These are phyloP conservation scores for Nymphicus hollandicus DNA, from an alignment of 2,113 vertebrate genomes.

Conservation along the genomic window DNA sequence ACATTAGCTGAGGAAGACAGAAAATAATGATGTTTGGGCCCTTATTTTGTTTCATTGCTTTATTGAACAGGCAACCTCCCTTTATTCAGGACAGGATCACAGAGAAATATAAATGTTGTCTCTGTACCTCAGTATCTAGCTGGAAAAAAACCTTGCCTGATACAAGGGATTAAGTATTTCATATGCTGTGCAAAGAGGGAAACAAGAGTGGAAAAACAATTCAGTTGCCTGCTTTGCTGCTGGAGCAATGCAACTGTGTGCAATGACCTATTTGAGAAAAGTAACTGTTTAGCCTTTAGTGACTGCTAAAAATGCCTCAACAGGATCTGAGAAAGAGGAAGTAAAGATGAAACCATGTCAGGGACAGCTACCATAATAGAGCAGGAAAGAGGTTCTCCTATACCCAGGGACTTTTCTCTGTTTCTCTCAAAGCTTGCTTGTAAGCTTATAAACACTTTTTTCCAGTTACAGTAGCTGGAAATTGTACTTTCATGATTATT, in stretches of 20 bases:
- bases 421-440: background rate
- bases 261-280: background rate
- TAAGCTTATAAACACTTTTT: background rate
- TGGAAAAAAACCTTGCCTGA: conserved; percentile 30
- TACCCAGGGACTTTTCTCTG: background rate
- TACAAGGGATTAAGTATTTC: conserved; percentile 36
- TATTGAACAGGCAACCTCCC: background rate
- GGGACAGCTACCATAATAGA: background rate
- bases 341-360: background rate
- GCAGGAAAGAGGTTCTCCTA: background rate
- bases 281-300: background rate
- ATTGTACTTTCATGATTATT: background rate
- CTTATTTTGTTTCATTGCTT: background rate
- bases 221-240: conserved; percentile 3
- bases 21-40: background rate
- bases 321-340: background rate
- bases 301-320: background rate
- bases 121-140: conserved; percentile 5
- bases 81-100: background rate
- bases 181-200: conserved; percentile 9
- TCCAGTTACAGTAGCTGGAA: background rate
- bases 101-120: background rate
- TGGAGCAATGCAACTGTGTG: background rate
- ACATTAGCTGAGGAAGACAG: background rate
- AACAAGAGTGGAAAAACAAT: conserved; percentile 25